A percentile compares a stretch with the other conserved stretches of the same genome.
Evolutionary conservation across 1,140 invertebrate species (phyloP).

Genomic region (Philopotamus ludificatus): DNA sequence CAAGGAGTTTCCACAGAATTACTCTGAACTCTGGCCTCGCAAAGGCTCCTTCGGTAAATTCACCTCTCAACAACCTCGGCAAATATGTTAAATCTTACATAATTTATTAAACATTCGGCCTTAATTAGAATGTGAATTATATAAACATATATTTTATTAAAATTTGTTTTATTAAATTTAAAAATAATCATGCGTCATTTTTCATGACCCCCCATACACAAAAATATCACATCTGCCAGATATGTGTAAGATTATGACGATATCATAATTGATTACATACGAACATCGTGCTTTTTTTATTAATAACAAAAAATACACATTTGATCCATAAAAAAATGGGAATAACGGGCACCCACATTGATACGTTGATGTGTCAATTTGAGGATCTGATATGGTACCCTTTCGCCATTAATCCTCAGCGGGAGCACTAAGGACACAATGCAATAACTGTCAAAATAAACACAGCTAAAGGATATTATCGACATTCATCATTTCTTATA

Average conservation of each 20-base stretch:
- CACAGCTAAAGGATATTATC: constrained; percentile 21
- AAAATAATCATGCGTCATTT: too few species aligned
- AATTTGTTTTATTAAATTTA: too few species aligned
- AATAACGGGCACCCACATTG: constrained; percentile 24
- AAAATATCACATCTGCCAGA: too few species aligned
- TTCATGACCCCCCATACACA: too few species aligned
- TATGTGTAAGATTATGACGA: too few species aligned
- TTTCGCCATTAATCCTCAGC: constrained; percentile 28
- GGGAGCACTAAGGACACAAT: constrained; percentile 17
- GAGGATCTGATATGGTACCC: constrained; percentile 21
- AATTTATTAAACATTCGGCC: too few species aligned
- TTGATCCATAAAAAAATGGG: constrained; percentile 14
- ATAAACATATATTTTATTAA: too few species aligned
- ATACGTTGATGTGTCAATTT: constrained; percentile 32
- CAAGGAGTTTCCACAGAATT: constrained; percentile 18
- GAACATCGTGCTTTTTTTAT: too few species aligned
- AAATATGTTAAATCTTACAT: too few species aligned
- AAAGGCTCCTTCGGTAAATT: not conserved
- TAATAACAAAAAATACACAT: too few species aligned
- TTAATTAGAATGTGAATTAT: too few species aligned
- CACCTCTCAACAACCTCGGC: constrained; percentile 9
- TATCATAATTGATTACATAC: too few species aligned
- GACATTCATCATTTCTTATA: constrained; percentile 19
- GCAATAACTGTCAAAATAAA: constrained; percentile 28
- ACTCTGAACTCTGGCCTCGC: constrained; percentile 16